phyloP scores from a whole-genome alignment of 2,888 invertebrate genomes.

The Cremastobaeus sp. region DNA sequence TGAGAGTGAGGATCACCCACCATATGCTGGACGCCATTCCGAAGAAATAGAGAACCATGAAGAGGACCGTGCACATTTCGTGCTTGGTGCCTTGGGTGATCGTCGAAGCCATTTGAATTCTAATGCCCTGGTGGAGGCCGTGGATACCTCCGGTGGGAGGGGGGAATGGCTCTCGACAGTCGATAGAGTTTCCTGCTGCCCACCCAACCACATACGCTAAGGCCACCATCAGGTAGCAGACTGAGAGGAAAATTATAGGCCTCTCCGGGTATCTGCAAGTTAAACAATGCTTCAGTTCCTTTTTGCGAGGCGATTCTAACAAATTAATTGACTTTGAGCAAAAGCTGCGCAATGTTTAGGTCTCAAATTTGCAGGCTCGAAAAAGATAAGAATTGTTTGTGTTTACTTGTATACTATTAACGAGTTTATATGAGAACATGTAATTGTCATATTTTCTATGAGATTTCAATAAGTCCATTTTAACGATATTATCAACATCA shows the following conservation, averaged over 20 bases:
- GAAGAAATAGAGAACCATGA: conserved; percentile 97
- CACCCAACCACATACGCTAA: conserved; percentile 93
- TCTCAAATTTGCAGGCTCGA: too few relatives aligned
- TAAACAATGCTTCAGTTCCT: too few relatives aligned
- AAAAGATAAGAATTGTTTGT: too few relatives aligned
- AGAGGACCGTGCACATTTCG: conserved; percentile 93
- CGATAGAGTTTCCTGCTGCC: conserved; percentile 88
- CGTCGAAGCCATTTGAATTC: conserved; percentile 87
- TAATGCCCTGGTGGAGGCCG: conserved; percentile 74
- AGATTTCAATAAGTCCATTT: too few relatives aligned
- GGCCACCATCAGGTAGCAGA: conserved; percentile 97
- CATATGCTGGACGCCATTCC: conserved; percentile 98
- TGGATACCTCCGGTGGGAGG: conserved; percentile 82
- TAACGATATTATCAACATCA: too few relatives aligned
- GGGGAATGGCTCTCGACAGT: conserved; percentile 90
- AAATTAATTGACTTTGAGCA: too few relatives aligned
- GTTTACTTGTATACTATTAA: too few relatives aligned
- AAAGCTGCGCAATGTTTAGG: too few relatives aligned
- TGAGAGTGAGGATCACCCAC: conserved; percentile 97
- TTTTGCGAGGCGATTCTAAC: too few relatives aligned
- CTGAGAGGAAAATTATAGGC: conserved; percentile 97
- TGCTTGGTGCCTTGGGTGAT: conserved; percentile 93
- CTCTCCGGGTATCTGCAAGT: conserved; percentile 98
- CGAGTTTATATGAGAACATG: too few relatives aligned
- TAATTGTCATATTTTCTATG: too few relatives aligned